These are phyloP conservation scores for Cyprinodon brontotheroides DNA, from an alignment of 2,113 vertebrate species.

Conservation along the genomic window DNA sequence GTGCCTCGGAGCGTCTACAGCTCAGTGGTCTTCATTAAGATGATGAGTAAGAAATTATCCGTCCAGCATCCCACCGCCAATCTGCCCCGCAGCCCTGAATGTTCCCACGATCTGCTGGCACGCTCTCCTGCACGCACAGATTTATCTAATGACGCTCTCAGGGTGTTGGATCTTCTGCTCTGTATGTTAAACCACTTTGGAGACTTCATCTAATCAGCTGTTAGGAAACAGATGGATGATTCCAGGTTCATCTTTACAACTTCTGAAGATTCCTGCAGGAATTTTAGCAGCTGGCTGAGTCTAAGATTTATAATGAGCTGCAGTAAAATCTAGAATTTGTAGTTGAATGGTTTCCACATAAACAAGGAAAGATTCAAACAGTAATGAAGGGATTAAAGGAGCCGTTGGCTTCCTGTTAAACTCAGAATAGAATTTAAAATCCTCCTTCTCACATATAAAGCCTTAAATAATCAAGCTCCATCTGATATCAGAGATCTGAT, in stretches of 20 bases:
- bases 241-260: too few species aligned
- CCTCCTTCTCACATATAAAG: too few species aligned
- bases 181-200: constrained; percentile 30
- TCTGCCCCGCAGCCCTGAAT: constrained; percentile 48
- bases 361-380: too few species aligned
- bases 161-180: constrained; percentile 36
- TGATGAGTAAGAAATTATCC: constrained; percentile 60
- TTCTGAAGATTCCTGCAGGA: too few species aligned
- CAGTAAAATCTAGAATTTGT: too few species aligned
- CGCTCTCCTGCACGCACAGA: constrained; percentile 26
- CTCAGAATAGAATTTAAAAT: too few species aligned
- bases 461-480: too few species aligned
- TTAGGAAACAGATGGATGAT: neutral
- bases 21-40: constrained; percentile 59
- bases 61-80: constrained; percentile 57
- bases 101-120: constrained; percentile 58
- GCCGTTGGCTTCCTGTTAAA: too few species aligned
- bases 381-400: too few species aligned
- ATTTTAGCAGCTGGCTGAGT: neutral
- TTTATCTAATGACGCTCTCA: constrained; percentile 8
- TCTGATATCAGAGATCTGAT: too few species aligned
- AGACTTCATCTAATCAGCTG: constrained; percentile 44
- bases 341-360: too few species aligned
- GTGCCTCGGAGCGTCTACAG: constrained; percentile 51
- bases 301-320: too few species aligned